A percentile compares a stretch with the other conserved stretches of the same genome.
These are phyloP conservation scores for Augochlorella aurata DNA, from an alignment of 2,888 invertebrate genomes.

Conservation along the genomic window DNA sequence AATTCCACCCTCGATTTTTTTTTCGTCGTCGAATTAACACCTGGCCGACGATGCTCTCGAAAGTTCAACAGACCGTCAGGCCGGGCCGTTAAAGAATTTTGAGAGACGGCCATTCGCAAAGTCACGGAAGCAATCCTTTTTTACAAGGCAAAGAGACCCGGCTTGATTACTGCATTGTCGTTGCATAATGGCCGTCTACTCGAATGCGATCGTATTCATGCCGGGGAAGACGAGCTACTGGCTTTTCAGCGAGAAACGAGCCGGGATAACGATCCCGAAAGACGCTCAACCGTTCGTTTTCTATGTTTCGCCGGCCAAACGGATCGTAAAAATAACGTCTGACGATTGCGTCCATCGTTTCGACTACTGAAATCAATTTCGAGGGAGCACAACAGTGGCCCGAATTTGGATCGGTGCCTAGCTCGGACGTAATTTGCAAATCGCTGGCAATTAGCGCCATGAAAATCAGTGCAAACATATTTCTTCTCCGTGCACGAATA, in stretches of 20 bases:
- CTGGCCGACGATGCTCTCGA: conserved; percentile 2
- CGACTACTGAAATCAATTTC: not conserved
- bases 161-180: conserved; percentile 67
- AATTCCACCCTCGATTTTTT: conserved; percentile 2
- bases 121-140: conserved; percentile 51
- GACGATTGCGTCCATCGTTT: not conserved
- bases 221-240: conserved; percentile 16
- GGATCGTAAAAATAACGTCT: conserved; percentile 27
- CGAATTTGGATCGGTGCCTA: not conserved
- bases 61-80: conserved; percentile 41
- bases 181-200: conserved; percentile 50
- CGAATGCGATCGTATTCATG: conserved; percentile 49
- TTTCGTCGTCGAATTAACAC: conserved; percentile 31
- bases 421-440: not conserved
- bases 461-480: not conserved
- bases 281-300: not conserved
- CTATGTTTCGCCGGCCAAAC: conserved; percentile 13
- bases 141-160: conserved; percentile 49
- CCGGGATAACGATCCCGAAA: conserved; percentile 24
- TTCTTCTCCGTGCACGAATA: not conserved
- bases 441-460: not conserved
- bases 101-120: conserved; percentile 24
- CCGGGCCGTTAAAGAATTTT: conserved; percentile 30
- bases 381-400: not conserved
- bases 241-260: conserved; percentile 21